Conservation (phyloP, 2,888 invertebrate species). For the Hoplodrina blanda region DNA sequence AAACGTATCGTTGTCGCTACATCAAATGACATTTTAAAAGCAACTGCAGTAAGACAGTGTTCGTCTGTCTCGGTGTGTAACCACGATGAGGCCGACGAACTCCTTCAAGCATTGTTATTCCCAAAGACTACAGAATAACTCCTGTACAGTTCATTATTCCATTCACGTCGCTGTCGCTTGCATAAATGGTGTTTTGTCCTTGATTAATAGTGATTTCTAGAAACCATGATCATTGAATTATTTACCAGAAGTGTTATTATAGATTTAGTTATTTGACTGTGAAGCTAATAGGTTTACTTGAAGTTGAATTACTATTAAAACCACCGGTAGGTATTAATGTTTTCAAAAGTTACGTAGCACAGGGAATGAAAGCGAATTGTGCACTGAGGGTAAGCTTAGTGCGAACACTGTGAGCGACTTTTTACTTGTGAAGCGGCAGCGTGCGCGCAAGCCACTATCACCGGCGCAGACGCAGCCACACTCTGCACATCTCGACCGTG, state of each 20-base stretch:
- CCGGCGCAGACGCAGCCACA: slow-evolving; percentile 68
- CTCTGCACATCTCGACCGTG: slow-evolving; percentile 84
- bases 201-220: slow-evolving; percentile 66
- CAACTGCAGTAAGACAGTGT: slow-evolving; percentile 71
- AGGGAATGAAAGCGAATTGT: slow-evolving; percentile 48
- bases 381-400: slow-evolving; percentile 62
- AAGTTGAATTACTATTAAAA: slow-evolving; percentile 2
- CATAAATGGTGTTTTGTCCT: slow-evolving; percentile 80
- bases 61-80: slow-evolving; percentile 79
- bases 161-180: slow-evolving; percentile 79
- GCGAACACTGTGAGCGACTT: slow-evolving; percentile 73
- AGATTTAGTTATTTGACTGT: slow-evolving; percentile 6
- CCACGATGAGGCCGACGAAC: slow-evolving; percentile 86
- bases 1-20: slow-evolving; percentile 67
- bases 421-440: slow-evolving; percentile 69
- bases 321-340: slow-evolving; percentile 32
- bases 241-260: slow-evolving; percentile 33
- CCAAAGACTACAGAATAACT: slow-evolving; percentile 83
- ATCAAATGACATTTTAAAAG: slow-evolving; percentile 78
- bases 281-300: neutral
- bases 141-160: slow-evolving; percentile 81
- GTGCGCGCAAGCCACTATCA: slow-evolving; percentile 64
- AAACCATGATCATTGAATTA: slow-evolving; percentile 51
- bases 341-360: slow-evolving; percentile 49
- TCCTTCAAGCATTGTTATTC: slow-evolving; percentile 84